phyloP scores from a whole-genome alignment of 1,140 invertebrate genomes.

The Brachionus sp. region DNA sequence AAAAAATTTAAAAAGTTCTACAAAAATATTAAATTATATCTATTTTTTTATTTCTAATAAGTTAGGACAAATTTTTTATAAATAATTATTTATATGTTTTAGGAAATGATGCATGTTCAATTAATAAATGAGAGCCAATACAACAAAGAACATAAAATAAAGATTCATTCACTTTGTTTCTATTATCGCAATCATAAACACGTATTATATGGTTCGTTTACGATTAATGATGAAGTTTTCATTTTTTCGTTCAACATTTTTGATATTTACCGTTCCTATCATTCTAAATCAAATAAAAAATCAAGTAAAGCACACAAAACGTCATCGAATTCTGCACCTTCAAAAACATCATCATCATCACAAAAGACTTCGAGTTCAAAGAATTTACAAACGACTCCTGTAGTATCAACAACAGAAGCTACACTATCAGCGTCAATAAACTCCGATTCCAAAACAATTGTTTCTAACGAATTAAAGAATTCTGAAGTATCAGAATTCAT shows the following conservation, averaged over 20 bases:
- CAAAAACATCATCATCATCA: neutral
- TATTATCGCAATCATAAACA: conserved; percentile 45
- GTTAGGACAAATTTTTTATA: too few species aligned
- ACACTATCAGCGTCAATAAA: neutral
- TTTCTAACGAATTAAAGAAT: neutral
- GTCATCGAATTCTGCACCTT: neutral
- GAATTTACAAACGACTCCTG: neutral
- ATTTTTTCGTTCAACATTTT: conserved; percentile 46
- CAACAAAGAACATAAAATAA: conserved; percentile 16
- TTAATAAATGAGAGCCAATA: conserved; percentile 38
- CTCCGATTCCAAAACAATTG: neutral
- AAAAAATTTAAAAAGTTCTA: too few species aligned
- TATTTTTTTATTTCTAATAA: too few species aligned
- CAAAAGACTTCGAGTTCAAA: neutral
- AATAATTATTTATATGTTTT: neutral
- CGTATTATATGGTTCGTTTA: conserved; percentile 36
- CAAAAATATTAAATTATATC: too few species aligned
- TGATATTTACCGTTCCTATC: conserved; percentile 40
- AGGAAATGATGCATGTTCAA: conserved; percentile 46
- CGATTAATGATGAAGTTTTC: conserved; percentile 38
- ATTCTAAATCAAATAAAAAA: conserved; percentile 45
- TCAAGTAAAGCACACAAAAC: conserved; percentile 41
- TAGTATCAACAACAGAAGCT: neutral
- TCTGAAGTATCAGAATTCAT: neutral
- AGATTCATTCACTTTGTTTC: conserved; percentile 24